A percentile compares a stretch with the other conserved stretches of the same genome.
Conservation (phyloP, 1,140 invertebrate species). For the Eciton burchellii region DNA sequence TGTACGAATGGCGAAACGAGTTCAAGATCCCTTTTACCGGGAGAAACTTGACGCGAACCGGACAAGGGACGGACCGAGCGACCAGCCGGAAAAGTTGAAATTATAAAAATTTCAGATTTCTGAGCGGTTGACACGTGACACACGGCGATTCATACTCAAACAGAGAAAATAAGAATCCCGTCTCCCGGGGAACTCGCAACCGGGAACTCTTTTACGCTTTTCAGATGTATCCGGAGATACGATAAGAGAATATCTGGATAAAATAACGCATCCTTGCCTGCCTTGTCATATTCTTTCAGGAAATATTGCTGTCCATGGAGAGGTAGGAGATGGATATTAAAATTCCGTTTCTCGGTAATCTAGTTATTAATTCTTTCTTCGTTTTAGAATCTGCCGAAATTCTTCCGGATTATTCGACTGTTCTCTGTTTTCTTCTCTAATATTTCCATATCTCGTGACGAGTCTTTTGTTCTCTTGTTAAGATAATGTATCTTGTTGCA, state of each 20-base stretch:
- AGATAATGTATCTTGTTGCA: constrained; percentile 82
- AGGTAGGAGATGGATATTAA: no score
- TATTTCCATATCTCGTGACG: not conserved
- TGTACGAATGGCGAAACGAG: constrained; percentile 66
- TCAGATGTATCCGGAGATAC: constrained; percentile 14
- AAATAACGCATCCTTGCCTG: constrained; percentile 2
- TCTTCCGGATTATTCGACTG: not conserved
- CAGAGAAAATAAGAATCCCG: constrained; percentile 54
- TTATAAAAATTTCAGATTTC: constrained; percentile 80
- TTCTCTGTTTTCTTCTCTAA: not conserved
- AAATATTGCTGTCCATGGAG: no score
- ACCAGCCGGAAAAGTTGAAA: constrained; percentile 76
- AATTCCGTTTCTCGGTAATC: no score
- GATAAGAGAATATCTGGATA: constrained; percentile 23
- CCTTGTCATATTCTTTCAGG: not conserved
- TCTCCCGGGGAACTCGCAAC: constrained; percentile 24
- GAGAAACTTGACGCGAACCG: constrained; percentile 69
- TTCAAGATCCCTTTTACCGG: constrained; percentile 73
- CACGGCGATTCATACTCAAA: constrained; percentile 63
- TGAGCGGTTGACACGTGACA: constrained; percentile 69
- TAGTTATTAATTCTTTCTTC: not conserved
- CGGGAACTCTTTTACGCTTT: constrained; percentile 19
- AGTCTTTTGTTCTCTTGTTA: not conserved
- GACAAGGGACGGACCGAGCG: constrained; percentile 35
- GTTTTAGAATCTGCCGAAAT: not conserved